Conservation (phyloP, 2,113 vertebrate genomes). For the Pseudorasbora parva region DNA sequence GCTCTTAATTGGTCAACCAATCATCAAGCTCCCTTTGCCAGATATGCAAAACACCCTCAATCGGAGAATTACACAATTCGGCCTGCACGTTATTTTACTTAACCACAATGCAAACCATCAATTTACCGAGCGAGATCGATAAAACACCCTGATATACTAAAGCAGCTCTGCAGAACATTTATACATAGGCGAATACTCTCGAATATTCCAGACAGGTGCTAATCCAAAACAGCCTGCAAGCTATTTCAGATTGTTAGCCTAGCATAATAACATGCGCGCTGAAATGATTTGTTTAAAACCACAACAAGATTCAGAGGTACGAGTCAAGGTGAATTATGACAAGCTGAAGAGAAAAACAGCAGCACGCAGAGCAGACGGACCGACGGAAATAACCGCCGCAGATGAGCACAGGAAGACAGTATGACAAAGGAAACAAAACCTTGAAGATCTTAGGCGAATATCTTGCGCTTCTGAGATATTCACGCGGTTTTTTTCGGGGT, state of each 20-base stretch:
- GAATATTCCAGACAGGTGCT: constrained; percentile 25
- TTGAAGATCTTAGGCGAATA: constrained; percentile 40
- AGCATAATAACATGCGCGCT: constrained; percentile 21
- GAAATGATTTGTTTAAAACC: not conserved
- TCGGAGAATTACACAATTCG: constrained; percentile 8
- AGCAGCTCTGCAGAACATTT: constrained; percentile 24
- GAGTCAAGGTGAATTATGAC: not conserved
- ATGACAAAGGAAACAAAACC: constrained; percentile 77
- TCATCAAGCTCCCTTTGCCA: constrained; percentile 30
- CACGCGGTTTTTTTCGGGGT: not conserved
- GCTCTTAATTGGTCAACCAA: constrained; percentile 35
- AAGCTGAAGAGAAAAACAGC: not conserved
- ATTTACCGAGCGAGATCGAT: not conserved
- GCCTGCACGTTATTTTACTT: not conserved
- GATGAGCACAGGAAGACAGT: constrained; percentile 77
- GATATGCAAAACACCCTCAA: constrained; percentile 6
- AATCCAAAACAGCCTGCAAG: constrained; percentile 30
- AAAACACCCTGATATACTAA: constrained; percentile 13
- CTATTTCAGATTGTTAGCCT: constrained; percentile 27
- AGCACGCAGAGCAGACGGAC: constrained; percentile 36
- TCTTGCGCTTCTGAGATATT: constrained; percentile 11
- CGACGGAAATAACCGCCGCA: constrained; percentile 57
- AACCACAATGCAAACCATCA: constrained; percentile 30
- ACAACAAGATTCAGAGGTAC: not conserved
- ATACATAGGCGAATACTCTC: not conserved